phyloP scores from a whole-genome alignment of 2,888 invertebrate genomes.

The Agrilus biguttatus region DNA sequence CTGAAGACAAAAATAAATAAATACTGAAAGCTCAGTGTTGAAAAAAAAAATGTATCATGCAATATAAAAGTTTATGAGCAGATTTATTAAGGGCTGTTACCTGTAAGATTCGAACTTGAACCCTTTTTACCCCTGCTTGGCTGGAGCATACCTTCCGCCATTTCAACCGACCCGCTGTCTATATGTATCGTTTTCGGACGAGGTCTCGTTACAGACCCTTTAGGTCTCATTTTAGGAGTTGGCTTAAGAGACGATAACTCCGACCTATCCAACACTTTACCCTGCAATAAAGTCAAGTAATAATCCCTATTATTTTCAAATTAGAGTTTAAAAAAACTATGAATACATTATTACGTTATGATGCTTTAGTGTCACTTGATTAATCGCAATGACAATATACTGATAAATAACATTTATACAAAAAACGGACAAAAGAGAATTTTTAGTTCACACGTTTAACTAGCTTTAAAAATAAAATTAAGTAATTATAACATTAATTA shows the following conservation, averaged over 20 bases:
- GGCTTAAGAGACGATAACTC: slow-evolving; percentile 47
- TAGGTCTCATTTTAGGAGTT: slow-evolving; percentile 47
- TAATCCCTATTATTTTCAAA: slow-evolving; percentile 2
- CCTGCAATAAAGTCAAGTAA: slow-evolving; percentile 35
- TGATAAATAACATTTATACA: no score
- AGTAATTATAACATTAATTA: no score
- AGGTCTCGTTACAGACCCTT: slow-evolving; percentile 49
- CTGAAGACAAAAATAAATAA: slow-evolving; percentile 1
- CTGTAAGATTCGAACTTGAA: slow-evolving; percentile 68
- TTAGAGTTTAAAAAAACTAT: background rate
- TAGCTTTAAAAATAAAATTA: no score
- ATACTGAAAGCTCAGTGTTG: no score
- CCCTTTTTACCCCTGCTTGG: slow-evolving; percentile 65
- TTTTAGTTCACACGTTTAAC: no score
- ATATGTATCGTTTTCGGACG: slow-evolving; percentile 86
- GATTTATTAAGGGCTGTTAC: slow-evolving; percentile 34
- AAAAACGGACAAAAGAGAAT: no score
- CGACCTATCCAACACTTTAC: slow-evolving; percentile 61
- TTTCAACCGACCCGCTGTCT: slow-evolving; percentile 63
- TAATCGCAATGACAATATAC: no score
- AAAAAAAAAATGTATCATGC: background rate
- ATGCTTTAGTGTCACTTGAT: background rate
- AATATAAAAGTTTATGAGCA: slow-evolving; percentile 4
- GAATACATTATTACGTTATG: no score
- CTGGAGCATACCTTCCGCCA: slow-evolving; percentile 60